A percentile compares a stretch with the other conserved stretches of the same genome.
Evolutionary conservation across 1,140 invertebrate species (phyloP).

Genomic region (Kradibia gibbosae): DNA sequence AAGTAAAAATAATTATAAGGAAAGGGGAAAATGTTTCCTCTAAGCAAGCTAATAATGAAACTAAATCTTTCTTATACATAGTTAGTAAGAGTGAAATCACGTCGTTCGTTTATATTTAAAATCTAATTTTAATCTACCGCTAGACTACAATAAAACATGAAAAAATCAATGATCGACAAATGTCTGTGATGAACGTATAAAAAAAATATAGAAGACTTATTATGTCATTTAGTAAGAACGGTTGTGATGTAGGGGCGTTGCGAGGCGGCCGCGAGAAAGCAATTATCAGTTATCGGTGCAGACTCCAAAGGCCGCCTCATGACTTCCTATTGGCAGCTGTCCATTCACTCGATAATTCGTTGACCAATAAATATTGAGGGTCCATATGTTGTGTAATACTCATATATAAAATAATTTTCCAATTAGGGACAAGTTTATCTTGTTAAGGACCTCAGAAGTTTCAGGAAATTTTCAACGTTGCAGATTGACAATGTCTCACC

Average conservation of each 20-base stretch:
- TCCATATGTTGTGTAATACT: background rate
- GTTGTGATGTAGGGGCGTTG: background rate
- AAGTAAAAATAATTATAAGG: no score
- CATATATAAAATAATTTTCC: constrained; percentile 9
- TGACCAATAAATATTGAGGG: background rate
- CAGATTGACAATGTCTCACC: no score
- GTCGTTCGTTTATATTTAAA: background rate
- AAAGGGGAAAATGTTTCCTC: background rate
- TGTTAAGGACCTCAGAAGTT: constrained; percentile 1
- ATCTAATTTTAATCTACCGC: background rate
- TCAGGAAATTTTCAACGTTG: constrained; percentile 1
- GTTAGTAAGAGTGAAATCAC: background rate
- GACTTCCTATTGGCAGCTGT: background rate
- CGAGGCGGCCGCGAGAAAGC: background rate
- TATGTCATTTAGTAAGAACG: background rate
- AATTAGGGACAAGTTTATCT: background rate
- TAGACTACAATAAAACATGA: background rate
- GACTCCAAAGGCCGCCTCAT: background rate
- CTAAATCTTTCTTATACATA: background rate
- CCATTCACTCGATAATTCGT: background rate
- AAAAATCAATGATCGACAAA: background rate
- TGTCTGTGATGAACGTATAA: background rate
- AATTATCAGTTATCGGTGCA: background rate
- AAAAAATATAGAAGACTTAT: constrained; percentile 14
- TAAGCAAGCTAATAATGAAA: background rate